Percentiles rank a stretch among this genome's conserved stretches.
Conservation (phyloP, 2,113 vertebrate species). For the Sturnira hondurensis region DNA sequence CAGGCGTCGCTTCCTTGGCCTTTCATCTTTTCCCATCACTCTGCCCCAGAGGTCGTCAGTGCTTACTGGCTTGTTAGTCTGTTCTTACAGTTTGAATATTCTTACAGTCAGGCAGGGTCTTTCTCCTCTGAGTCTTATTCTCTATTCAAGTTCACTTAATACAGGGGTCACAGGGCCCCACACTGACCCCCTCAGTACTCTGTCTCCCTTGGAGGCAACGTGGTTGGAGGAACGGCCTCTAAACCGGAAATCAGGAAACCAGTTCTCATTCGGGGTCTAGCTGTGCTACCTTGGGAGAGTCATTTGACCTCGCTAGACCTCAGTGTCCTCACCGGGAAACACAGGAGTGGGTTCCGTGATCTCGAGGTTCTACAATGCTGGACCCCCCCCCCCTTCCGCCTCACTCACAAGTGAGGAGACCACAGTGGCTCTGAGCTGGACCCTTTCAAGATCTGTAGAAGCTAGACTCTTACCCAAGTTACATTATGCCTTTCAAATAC, state of each 20-base stretch:
- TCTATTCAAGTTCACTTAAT: not conserved
- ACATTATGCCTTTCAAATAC: not conserved
- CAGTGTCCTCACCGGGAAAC: not conserved
- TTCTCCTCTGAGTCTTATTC: not conserved
- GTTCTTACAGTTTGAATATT: not conserved
- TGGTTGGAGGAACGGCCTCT: not conserved
- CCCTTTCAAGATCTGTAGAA: not conserved
- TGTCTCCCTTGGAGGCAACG: not conserved
- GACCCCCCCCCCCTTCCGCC: not conserved
- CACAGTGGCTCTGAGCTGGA: not conserved
- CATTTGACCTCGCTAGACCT: not conserved
- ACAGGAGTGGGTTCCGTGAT: not conserved
- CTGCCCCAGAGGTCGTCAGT: not conserved
- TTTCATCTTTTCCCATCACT: slow-evolving; percentile 17
- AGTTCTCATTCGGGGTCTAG: not conserved
- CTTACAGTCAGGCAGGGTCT: not conserved
- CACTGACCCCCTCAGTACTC: rapidly evolving
- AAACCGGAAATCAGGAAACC: not conserved
- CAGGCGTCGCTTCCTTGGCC: not conserved
- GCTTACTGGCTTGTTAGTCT: not conserved
- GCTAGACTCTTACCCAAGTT: not conserved
- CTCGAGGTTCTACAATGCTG: not conserved
- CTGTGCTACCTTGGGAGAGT: not conserved
- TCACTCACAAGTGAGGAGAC: not conserved
- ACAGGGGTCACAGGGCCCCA: not conserved